These are phyloP conservation scores for Xyliphius kryptos DNA, from an alignment of 2,113 vertebrate genomes.

Conservation along the genomic window DNA sequence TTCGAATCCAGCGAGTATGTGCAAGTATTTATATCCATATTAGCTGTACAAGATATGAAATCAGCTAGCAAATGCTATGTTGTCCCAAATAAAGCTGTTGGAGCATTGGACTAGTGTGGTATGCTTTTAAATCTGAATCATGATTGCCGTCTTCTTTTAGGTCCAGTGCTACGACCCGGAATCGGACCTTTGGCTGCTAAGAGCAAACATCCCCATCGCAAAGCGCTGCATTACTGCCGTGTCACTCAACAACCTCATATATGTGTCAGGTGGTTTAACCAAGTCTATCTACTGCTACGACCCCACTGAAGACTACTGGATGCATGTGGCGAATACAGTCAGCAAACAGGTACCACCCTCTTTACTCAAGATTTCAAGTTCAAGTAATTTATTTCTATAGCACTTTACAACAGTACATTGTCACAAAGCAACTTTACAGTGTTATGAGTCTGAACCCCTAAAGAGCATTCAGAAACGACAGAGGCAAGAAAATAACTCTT, in stretches of 20 bases:
- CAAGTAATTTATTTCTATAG: too few species aligned
- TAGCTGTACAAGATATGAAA: too few species aligned
- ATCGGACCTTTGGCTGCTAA: conserved; percentile 80
- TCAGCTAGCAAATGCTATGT: too few species aligned
- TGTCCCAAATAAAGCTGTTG: background rate
- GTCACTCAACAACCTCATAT: conserved; percentile 90
- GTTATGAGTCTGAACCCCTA: too few species aligned
- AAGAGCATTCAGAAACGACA: too few species aligned
- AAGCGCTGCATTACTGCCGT: conserved; percentile 96
- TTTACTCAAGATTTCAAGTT: too few species aligned
- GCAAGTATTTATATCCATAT: too few species aligned
- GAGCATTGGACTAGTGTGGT: background rate
- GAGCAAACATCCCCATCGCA: conserved; percentile 93
- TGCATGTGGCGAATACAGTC: conserved; percentile 92
- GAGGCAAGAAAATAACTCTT: too few species aligned
- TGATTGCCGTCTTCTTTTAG: conserved; percentile 56
- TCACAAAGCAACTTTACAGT: too few species aligned
- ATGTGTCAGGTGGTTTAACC: conserved; percentile 93
- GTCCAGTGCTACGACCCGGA: conserved; percentile 97
- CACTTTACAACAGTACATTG: too few species aligned
- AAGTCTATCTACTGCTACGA: conserved; percentile 96
- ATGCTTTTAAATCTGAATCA: background rate
- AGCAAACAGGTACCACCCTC: conserved; percentile 79
- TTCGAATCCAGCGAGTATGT: too few species aligned
- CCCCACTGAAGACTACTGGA: conserved; percentile 94